phyloP scores from a whole-genome alignment of 2,113 vertebrate species.

The Oophaga pumilio region DNA sequence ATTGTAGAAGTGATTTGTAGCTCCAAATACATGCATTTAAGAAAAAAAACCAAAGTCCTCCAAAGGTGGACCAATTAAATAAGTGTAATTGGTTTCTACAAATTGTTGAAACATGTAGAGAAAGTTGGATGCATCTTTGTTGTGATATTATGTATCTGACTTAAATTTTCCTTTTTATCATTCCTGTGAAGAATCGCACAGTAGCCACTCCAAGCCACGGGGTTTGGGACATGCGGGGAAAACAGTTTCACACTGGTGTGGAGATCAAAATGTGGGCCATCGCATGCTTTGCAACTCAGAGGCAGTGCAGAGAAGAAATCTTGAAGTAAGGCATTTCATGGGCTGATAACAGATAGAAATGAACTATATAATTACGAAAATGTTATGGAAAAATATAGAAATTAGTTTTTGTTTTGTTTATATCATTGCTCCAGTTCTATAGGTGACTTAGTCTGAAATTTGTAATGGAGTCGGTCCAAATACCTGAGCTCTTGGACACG shows the following conservation, averaged over 20 bases:
- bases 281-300: conserved; percentile 97
- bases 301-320: conserved; percentile 98
- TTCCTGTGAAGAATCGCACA: conserved; percentile 87
- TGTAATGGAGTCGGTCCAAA: background rate
- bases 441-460: background rate
- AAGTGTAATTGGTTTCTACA: background rate
- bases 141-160: background rate
- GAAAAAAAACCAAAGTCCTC: too few species aligned
- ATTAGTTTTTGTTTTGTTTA: background rate
- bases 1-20: too few species aligned
- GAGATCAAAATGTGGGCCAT: conserved; percentile 99
- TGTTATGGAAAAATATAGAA: background rate
- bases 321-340: conserved; percentile 83
- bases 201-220: conserved; percentile 97
- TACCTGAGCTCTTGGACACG: background rate
- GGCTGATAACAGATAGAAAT: conserved; percentile 10
- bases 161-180: conserved; percentile 21
- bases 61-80: too few species aligned
- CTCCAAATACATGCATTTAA: too few species aligned
- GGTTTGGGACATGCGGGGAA: conserved; percentile 98
- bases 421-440: background rate
- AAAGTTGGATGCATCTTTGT: background rate
- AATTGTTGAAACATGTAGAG: background rate
- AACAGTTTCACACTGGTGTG: conserved; percentile 97
- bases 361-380: background rate